Base-by-base conservation (phyloP, 2,113 vertebrate genomes). In the Peromyscus maniculatus region DNA sequence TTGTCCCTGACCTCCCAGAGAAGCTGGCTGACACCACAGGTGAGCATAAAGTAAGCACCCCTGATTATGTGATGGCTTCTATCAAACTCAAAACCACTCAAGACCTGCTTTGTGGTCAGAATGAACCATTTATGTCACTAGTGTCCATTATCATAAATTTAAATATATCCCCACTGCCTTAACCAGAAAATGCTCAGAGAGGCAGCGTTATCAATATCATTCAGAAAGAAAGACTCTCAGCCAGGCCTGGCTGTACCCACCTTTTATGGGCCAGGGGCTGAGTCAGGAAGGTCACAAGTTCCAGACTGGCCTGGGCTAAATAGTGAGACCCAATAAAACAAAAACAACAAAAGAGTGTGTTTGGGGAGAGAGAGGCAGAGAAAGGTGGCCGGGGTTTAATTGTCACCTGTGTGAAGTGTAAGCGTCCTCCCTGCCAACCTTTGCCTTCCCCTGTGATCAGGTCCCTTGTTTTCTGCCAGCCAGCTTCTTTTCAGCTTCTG, bases 321-420 rank as follows among this genome's bases (percentile, higher is more conserved):
- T 19, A 59, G 26, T 12, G 52, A 89, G 36, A 43, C 5, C n/a
- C 71, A 43, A 31, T 43, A 33, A 59, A 31, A 7, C 7, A 39
- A 17, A 57, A 89, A 17, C 11, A 71, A 55, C 11, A 5, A 1
- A 26, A 22, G 19, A 43, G 46, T 79, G 33, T 22, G 26, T 71
- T 52, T 28, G 26, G 26, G 59, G 46, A 11, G 71, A 71, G 24
- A 7, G 59, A 69, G 5, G 43, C 22, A 33, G 15, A 64, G 6
- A 46, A 3, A 11, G 36, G 16, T 64, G 62, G 9, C 19, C 2
- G 0, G 10, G 7, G 15, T 55, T 33, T 4, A 21, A 67, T 43
- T 39, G 46, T 52, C 55, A 57, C n/a, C 11, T 13, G 52, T 26
- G 22, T 10, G 17, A 83, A 10, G 13, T 4, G 0, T 21, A 22